Evolutionary conservation across 2,113 vertebrate species (phyloP).

Genomic region (Lepisosteus osseus): DNA sequence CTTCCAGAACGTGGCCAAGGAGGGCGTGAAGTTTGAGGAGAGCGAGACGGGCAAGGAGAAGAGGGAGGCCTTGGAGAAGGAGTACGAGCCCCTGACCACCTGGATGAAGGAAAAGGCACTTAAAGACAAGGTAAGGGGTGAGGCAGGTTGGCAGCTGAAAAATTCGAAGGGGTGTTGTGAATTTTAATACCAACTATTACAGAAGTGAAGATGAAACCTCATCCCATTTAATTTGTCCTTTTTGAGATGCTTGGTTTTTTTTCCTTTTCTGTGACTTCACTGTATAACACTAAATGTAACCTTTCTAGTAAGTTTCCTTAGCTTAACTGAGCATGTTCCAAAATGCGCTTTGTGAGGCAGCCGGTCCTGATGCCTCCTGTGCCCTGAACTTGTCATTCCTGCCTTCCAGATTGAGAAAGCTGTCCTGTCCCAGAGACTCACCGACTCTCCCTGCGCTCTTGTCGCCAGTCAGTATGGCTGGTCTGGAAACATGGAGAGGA

Average conservation of each 20-base stretch:
- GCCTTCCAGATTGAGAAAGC: constrained; percentile 88
- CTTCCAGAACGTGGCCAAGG: constrained; percentile 97
- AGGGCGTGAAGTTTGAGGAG: constrained; percentile 94
- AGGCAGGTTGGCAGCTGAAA: too few relatives aligned
- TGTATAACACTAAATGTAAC: too few relatives aligned
- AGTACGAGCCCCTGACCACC: constrained; percentile 86
- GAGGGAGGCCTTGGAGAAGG: constrained; percentile 86
- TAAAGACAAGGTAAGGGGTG: constrained; percentile 82
- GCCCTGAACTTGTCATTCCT: not conserved
- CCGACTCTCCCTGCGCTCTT: constrained; percentile 88
- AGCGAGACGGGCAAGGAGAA: constrained; percentile 90
- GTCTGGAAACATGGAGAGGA: constrained; percentile 98
- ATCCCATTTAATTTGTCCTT: too few relatives aligned
- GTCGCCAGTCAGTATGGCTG: constrained; percentile 97
- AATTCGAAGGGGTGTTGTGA: too few relatives aligned
- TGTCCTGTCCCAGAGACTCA: constrained; percentile 88
- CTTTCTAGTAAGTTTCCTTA: too few relatives aligned
- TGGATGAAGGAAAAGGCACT: constrained; percentile 96
- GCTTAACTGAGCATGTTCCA: too few relatives aligned
- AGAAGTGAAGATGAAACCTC: too few relatives aligned
- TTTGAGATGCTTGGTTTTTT: too few relatives aligned
- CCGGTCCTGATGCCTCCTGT: not conserved
- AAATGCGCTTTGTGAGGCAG: too few relatives aligned
- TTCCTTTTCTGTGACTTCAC: too few relatives aligned
- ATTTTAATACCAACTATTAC: too few relatives aligned